Evolutionary conservation across 1,140 invertebrate genomes (phyloP), one percentile per base, ranked within the genome.

Genomic region (Anagrus nilaparvatae): DNA sequence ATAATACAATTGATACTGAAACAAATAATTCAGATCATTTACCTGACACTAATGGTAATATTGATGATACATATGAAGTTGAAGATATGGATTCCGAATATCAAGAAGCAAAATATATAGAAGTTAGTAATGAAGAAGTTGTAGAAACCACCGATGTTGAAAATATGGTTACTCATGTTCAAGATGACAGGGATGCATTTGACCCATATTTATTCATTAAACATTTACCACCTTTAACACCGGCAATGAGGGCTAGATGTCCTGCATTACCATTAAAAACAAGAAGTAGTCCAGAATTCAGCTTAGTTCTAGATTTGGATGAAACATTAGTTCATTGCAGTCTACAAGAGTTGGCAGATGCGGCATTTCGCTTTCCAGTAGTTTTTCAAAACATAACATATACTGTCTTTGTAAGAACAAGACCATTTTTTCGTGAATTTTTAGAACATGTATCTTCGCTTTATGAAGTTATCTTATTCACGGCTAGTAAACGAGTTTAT

Each of bases 261-360:
- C 92, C 93, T 9, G 92, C 91, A 12, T 69, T 97, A 28, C 94
- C 94, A 1, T 69, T 96, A 14, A 93, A 92, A 67, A 97, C 92
- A 0, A 67, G 92, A 43, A 90, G 87, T 55, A 91, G 88, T 55
- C 92, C 92, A 1, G 85, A 93, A 60, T 95, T 94, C 59, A 92
- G 90, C 56, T 73, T 97, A 32, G 93, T 95, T 3, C 65, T 88
- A 16, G 85, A 89, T 68, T 65, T 89, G 69, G 93, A 97, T 70
- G 93, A 97, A 71, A 97, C 93, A 0, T 60, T 97, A 43, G 93
- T 97, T 2, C 93, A 97, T 60, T 97, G 93, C 63, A 93, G 88
- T 58, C 71, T 97, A 9, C 86, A 89, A 56, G 87, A 95, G 69
- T 63, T 97, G 33, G 79, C 86, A 1, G 91, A 95, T 67, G 90